Evolutionary conservation across 1,140 invertebrate genomes (phyloP), one percentile per base, ranked within the genome.

Genomic region (Drusus annulatus): DNA sequence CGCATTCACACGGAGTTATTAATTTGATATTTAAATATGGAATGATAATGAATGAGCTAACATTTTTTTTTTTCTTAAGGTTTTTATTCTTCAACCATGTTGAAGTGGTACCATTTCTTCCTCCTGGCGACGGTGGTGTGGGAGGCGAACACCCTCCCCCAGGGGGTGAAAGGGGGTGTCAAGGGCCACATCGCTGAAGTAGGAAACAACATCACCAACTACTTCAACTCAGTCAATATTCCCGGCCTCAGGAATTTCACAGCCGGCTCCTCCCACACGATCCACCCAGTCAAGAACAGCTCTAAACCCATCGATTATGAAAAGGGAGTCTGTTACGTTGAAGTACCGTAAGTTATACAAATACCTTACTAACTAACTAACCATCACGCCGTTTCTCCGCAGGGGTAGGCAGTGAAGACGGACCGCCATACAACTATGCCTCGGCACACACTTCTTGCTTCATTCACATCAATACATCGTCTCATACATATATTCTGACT

Each of bases 331-430:
- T 92, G 91, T 80, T 91, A 88, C 76, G 88, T 87, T 54, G 91
- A 92, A 90, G 90, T 92, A 3, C 90, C 89, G 91, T 92, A 87
- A 90, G 91, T 45, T n/a, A n/a, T n/a, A n/a, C n/a, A n/a, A n/a
- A n/a, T n/a, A n/a, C n/a, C n/a, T n/a, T n/a, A n/a, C n/a, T n/a
- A n/a, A n/a, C n/a, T n/a, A n/a, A n/a, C n/a, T n/a, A n/a, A n/a
- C n/a, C n/a, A n/a, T n/a, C n/a, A n/a, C n/a, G n/a, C n/a, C n/a
- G n/a, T n/a, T n/a, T n/a, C n/a, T n/a, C n/a, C n/a, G n/a, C n/a
- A n/a, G n/a, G n/a, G n/a, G n/a, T n/a, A n/a, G n/a, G n/a, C n/a
- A n/a, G n/a, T n/a, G n/a, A n/a, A n/a, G n/a, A n/a, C n/a, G n/a
- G n/a, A n/a, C n/a, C n/a, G n/a, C n/a, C n/a, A n/a, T n/a, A n/a